Evolutionary conservation across 2,113 vertebrate species (phyloP).

Genomic region (Corydoras sp.): DNA sequence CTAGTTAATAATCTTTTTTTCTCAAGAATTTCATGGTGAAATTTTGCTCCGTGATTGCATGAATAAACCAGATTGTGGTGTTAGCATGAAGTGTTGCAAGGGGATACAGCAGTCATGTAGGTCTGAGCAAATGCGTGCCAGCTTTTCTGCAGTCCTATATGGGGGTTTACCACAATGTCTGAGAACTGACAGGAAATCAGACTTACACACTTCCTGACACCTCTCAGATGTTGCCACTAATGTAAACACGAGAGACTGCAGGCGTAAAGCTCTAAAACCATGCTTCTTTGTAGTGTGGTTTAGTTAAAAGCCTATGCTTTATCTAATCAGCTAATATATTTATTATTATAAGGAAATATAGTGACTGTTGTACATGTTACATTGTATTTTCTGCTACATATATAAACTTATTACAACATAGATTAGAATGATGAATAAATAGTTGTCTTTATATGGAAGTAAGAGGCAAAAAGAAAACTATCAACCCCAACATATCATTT

Average conservation of each 20-base stretch:
- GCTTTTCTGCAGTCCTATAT: not conserved
- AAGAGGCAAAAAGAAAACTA: too few relatives aligned
- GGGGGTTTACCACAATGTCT: not conserved
- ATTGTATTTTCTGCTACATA: too few relatives aligned
- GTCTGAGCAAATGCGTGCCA: not conserved
- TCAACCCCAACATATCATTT: too few relatives aligned
- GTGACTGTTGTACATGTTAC: too few relatives aligned
- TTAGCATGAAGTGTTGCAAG: not conserved
- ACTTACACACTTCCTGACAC: conserved; percentile 19
- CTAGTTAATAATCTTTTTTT: too few relatives aligned
- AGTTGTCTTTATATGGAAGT: too few relatives aligned
- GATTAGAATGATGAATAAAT: too few relatives aligned
- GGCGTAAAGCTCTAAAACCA: not conserved
- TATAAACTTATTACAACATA: too few relatives aligned
- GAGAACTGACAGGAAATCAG: conserved; percentile 20
- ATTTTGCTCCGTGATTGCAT: not conserved
- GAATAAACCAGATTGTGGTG: not conserved
- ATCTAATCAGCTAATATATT: too few relatives aligned
- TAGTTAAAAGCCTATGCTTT: not conserved
- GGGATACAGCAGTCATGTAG: not conserved
- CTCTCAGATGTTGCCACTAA: not conserved
- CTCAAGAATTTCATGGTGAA: not conserved
- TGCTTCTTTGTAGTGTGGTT: not conserved
- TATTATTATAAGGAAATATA: too few relatives aligned
- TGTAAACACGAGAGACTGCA: not conserved